Conservation (phyloP, 2,888 invertebrate species). For the Pyralis farinalis region DNA sequence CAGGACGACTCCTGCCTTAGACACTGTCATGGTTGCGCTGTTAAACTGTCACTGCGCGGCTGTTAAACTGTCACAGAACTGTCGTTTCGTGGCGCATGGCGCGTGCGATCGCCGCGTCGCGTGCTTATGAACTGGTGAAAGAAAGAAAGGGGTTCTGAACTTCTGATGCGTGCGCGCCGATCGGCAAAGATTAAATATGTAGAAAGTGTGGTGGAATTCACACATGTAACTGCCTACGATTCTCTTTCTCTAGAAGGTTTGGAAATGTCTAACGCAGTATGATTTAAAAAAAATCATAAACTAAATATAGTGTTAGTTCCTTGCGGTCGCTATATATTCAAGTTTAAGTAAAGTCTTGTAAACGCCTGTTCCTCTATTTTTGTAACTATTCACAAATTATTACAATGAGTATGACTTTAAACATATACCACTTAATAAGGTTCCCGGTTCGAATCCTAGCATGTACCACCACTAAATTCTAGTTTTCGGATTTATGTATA, state of each 20-base stretch:
- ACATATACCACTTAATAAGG: too few species aligned
- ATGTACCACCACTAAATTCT: too few species aligned
- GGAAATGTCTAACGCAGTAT: too few species aligned
- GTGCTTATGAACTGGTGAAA: slow-evolving; percentile 47
- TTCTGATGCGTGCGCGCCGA: slow-evolving; percentile 33
- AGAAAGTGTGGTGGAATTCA: not conserved
- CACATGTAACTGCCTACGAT: not conserved
- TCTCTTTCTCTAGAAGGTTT: not conserved
- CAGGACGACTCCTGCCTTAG: slow-evolving; percentile 30
- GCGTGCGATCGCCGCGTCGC: slow-evolving; percentile 51
- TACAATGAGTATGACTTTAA: too few species aligned
- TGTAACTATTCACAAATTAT: too few species aligned
- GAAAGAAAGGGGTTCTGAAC: slow-evolving; percentile 54
- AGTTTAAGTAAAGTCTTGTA: too few species aligned
- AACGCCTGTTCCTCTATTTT: too few species aligned
- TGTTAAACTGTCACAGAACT: slow-evolving; percentile 20
- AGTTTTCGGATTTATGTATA: too few species aligned
- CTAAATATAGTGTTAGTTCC: too few species aligned
- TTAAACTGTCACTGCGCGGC: slow-evolving; percentile 18
- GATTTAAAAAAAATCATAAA: too few species aligned
- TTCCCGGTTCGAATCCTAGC: too few species aligned
- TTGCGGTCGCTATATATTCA: too few species aligned
- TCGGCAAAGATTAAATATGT: slow-evolving; percentile 18
- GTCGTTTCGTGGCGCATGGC: slow-evolving; percentile 42
- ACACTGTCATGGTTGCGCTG: slow-evolving; percentile 49